Conservation (phyloP, 2,113 vertebrate genomes). For the Lasiurus borealis region DNA sequence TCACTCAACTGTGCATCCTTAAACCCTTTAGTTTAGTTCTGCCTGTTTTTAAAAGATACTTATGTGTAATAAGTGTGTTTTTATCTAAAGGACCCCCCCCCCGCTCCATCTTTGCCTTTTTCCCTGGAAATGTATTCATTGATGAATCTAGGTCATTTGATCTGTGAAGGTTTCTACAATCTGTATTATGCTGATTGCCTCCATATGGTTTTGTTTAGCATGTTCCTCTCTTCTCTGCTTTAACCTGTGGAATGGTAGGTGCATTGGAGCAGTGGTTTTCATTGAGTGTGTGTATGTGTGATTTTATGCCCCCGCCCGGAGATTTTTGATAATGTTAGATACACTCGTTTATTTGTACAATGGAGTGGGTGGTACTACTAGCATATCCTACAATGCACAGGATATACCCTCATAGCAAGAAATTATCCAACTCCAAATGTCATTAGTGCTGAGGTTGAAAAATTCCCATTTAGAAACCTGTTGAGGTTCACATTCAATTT, state of each 20-base stretch:
- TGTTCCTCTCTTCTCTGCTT: conserved; percentile 35
- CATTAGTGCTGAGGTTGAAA: background rate
- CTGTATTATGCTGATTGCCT: conserved; percentile 42
- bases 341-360: conserved; percentile 21
- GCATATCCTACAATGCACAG: background rate
- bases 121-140: conserved; percentile 8
- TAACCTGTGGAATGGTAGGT: conserved; percentile 26
- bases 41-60: background rate
- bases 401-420: background rate
- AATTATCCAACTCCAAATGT: background rate
- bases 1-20: background rate
- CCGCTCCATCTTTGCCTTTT: conserved; percentile 13
- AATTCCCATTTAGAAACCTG: conserved; percentile 5
- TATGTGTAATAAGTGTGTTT: conserved; percentile 20
- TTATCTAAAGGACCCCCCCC: background rate
- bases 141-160: conserved; percentile 35
- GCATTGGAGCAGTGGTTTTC: conserved; percentile 33
- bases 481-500: background rate
- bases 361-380: background rate
- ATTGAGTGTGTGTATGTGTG: background rate
- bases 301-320: background rate
- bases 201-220: conserved; percentile 5
- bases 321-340: conserved; percentile 17
- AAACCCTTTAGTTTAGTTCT: conserved; percentile 51
- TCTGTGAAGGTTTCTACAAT: background rate